Conservation (phyloP, 2,888 invertebrate genomes). For the Tinea semifulvella region DNA sequence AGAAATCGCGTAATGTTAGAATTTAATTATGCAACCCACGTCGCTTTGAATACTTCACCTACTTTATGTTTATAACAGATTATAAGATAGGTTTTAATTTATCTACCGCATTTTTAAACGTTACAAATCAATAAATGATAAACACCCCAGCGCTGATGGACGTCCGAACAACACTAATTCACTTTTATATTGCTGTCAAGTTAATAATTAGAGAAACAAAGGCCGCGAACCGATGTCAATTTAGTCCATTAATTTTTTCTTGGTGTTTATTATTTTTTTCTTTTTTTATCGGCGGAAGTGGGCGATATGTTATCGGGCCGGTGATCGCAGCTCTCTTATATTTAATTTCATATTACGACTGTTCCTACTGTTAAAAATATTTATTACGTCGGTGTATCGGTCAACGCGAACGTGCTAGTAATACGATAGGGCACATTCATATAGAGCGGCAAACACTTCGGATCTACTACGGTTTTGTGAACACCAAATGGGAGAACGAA, state of each 20-base stretch:
- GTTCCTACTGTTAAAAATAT: slow-evolving; percentile 14
- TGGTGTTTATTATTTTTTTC: slow-evolving; percentile 18
- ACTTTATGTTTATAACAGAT: no score
- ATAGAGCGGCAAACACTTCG: background rate
- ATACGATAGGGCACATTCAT: background rate
- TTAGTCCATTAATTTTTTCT: slow-evolving; percentile 4
- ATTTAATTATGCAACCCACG: no score
- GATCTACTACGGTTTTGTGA: no score
- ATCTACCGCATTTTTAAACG: background rate
- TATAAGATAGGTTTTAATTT: no score
- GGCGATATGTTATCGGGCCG: slow-evolving; percentile 24
- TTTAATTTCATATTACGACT: slow-evolving; percentile 12
- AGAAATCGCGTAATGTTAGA: no score
- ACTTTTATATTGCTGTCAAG: slow-evolving; percentile 5
- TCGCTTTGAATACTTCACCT: no score
- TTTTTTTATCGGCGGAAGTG: slow-evolving; percentile 23
- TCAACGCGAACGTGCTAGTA: background rate
- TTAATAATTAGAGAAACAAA: slow-evolving; percentile 11
- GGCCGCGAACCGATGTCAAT: background rate
- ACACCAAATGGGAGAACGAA: no score
- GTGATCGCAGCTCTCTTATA: slow-evolving; percentile 23
- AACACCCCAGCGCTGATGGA: background rate
- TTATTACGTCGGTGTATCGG: slow-evolving; percentile 9
- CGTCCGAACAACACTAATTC: slow-evolving; percentile 3
- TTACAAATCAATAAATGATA: slow-evolving; percentile 11